phyloP scores from a whole-genome alignment of 2,888 invertebrate genomes.

The Drosophila flavopinicola region DNA sequence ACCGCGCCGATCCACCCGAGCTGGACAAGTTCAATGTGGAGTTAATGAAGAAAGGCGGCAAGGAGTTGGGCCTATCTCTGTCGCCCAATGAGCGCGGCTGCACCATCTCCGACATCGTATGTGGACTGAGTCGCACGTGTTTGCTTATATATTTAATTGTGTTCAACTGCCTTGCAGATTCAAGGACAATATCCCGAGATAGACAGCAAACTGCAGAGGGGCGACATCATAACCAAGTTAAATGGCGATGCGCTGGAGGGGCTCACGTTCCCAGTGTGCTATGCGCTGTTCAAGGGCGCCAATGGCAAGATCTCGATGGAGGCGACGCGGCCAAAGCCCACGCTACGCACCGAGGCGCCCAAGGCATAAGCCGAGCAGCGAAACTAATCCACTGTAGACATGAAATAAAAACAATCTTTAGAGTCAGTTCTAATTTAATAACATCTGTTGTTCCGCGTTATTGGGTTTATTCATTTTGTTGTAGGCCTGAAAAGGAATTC shows the following conservation, averaged over 20 bases:
- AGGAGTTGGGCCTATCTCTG: conserved; percentile 94
- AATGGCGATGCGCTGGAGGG: conserved; percentile 93
- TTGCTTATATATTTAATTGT: not conserved
- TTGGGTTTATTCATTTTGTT: conserved; percentile 55
- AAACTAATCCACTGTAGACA: conserved; percentile 32
- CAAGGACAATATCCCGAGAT: conserved; percentile 94
- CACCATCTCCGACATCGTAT: conserved; percentile 96
- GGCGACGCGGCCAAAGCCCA: conserved; percentile 92
- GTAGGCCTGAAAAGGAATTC: conserved; percentile 38
- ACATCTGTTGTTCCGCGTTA: conserved; percentile 65
- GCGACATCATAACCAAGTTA: conserved; percentile 95
- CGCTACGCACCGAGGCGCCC: conserved; percentile 80
- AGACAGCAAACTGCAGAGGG: conserved; percentile 95
- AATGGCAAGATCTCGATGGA: conserved; percentile 93
- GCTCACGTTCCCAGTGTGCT: conserved; percentile 92
- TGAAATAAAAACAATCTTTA: conserved; percentile 46
- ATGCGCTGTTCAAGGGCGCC: conserved; percentile 94
- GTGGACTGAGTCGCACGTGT: conserved; percentile 69
- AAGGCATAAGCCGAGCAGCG: conserved; percentile 52
- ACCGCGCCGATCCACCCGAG: conserved; percentile 90
- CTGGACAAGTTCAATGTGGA: conserved; percentile 92
- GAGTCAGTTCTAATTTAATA: conserved; percentile 66
- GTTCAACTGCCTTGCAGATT: conserved; percentile 86
- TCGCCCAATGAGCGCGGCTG: conserved; percentile 93
- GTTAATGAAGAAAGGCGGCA: conserved; percentile 93